Percentiles rank a stretch among this genome's conserved stretches.
phyloP scores from a whole-genome alignment of 2,113 vertebrate species.

The Menidia beryllina region DNA sequence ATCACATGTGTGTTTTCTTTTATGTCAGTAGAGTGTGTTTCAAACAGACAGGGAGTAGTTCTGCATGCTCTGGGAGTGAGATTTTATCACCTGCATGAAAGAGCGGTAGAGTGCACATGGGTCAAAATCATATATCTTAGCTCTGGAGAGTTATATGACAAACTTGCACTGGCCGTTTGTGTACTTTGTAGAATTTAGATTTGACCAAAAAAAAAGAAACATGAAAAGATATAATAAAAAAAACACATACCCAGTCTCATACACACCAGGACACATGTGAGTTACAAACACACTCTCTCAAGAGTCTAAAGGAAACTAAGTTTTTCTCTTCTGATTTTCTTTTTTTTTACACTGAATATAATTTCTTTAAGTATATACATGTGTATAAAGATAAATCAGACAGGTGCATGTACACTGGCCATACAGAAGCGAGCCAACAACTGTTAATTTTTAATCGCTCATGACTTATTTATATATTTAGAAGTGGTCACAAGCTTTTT shows the following conservation, averaged over 20 bases:
- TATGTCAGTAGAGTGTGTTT: slow-evolving; percentile 47
- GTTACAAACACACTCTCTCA: no score
- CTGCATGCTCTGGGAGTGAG: slow-evolving; percentile 40
- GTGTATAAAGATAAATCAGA: slow-evolving; percentile 14
- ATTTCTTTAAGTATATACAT: background rate
- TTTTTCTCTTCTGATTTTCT: background rate
- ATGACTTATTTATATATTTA: slow-evolving; percentile 62
- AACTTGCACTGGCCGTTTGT: slow-evolving; percentile 28
- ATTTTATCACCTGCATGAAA: slow-evolving; percentile 73
- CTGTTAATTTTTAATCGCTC: slow-evolving; percentile 58
- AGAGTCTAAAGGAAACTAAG: background rate
- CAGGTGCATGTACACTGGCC: slow-evolving; percentile 56
- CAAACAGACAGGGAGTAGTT: slow-evolving; percentile 37
- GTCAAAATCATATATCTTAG: slow-evolving; percentile 48
- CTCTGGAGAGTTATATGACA: slow-evolving; percentile 8
- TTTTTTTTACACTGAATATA: background rate
- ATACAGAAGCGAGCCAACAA: slow-evolving; percentile 52
- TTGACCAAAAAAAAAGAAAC: slow-evolving; percentile 15
- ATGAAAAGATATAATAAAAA: background rate
- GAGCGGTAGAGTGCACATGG: slow-evolving; percentile 54
- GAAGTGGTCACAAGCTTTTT: slow-evolving; percentile 61
- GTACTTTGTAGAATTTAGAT: slow-evolving; percentile 9
- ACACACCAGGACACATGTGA: background rate
- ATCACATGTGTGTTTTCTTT: slow-evolving; percentile 40
- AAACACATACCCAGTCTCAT: background rate